These are phyloP conservation scores for Andrena haemorrhoa DNA, from an alignment of 2,888 invertebrate genomes.

Conservation along the genomic window DNA sequence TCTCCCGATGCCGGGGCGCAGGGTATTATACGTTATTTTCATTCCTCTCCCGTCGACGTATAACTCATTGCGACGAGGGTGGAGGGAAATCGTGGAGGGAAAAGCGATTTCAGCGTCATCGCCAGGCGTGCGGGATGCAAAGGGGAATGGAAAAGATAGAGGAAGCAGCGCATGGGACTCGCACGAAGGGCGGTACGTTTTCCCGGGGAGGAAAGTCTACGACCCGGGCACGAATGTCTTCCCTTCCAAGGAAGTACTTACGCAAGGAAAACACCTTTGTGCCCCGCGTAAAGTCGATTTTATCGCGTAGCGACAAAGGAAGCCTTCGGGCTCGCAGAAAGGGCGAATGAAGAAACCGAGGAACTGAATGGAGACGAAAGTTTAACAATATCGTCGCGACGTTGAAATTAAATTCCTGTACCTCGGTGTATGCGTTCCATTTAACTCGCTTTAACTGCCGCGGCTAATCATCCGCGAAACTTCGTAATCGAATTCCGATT, in stretches of 20 bases:
- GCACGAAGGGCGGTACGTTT: slow-evolving; percentile 49
- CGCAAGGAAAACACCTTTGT: slow-evolving; percentile 35
- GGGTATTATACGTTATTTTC: slow-evolving; percentile 28
- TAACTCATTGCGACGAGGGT: slow-evolving; percentile 26
- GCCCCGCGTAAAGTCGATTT: slow-evolving; percentile 25
- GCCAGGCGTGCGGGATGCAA: slow-evolving; percentile 37
- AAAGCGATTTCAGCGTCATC: slow-evolving; percentile 42
- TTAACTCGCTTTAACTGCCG: neutral
- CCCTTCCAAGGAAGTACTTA: slow-evolving; percentile 46
- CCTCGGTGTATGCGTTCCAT: slow-evolving; percentile 3
- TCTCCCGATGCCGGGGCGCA: neutral
- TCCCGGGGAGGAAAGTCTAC: slow-evolving; percentile 31
- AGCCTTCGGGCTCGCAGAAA: neutral
- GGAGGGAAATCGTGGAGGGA: slow-evolving; percentile 21
- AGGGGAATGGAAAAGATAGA: slow-evolving; percentile 40
- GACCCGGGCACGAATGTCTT: slow-evolving; percentile 45
- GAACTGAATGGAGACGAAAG: neutral
- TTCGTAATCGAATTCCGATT: slow-evolving; percentile 11
- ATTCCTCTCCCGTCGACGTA: slow-evolving; percentile 29
- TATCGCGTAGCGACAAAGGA: neutral
- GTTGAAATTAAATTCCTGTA: neutral
- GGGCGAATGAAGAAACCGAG: neutral
- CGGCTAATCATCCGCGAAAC: slow-evolving; percentile 5
- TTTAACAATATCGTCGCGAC: neutral
- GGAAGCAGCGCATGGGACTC: slow-evolving; percentile 50